These are phyloP conservation scores for Brachyptera risi DNA, from an alignment of 2,888 invertebrate genomes.

Conservation along the genomic window DNA sequence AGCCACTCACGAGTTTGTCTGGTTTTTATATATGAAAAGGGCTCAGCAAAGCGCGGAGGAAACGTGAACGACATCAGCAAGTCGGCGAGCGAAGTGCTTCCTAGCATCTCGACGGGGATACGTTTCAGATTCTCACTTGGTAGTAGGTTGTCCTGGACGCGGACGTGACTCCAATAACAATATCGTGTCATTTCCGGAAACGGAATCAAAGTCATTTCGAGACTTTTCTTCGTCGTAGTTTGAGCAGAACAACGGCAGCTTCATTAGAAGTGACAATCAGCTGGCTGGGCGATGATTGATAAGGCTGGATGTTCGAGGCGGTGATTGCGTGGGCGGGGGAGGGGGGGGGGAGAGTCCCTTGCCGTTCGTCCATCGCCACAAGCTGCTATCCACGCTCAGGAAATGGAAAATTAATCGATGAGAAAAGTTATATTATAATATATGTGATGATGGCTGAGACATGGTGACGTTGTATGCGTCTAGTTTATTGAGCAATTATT, in stretches of 20 bases:
- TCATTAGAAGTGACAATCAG: conserved; percentile 11
- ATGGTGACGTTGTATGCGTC: too few species aligned
- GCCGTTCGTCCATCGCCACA: too few species aligned
- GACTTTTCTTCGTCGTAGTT: not conserved
- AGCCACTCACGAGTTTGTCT: conserved; percentile 23
- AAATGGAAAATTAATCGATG: too few species aligned
- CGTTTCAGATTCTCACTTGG: too few species aligned
- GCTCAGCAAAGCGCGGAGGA: not conserved
- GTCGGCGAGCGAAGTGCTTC: not conserved
- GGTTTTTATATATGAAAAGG: conserved; percentile 26
- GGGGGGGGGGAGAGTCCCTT: too few species aligned
- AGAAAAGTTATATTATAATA: too few species aligned
- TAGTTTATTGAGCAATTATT: too few species aligned
- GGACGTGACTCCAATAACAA: conserved; percentile 10
- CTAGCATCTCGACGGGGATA: not conserved
- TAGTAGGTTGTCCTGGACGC: not conserved
- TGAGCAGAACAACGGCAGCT: not conserved
- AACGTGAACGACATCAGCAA: conserved; percentile 3
- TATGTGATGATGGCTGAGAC: too few species aligned
- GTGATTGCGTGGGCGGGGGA: not conserved
- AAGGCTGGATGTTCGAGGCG: not conserved
- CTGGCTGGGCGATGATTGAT: not conserved
- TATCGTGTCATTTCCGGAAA: conserved; percentile 10
- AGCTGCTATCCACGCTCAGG: too few species aligned
- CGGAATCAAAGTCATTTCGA: not conserved